These are phyloP conservation scores for Serripes groenlandicus DNA, from an alignment of 2,888 invertebrate genomes.

Conservation along the genomic window DNA sequence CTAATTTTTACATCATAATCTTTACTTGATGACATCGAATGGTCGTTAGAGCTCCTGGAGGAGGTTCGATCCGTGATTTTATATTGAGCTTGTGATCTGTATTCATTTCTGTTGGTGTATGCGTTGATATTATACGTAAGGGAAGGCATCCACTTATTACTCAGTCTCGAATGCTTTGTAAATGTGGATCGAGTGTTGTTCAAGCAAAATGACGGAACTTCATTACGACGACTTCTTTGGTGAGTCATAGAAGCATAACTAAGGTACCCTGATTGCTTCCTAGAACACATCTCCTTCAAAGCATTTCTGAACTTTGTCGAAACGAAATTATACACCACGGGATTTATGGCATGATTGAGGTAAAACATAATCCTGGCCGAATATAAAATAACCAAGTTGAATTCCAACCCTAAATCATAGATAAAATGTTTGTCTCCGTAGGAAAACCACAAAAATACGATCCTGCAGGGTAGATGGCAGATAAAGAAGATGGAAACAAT, in stretches of 20 bases:
- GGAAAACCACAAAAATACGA: conserved; percentile 69
- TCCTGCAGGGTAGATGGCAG: conserved; percentile 72
- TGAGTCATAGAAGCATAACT: background rate
- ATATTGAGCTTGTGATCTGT: background rate
- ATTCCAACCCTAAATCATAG: conserved; percentile 63
- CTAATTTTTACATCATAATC: conserved; percentile 32
- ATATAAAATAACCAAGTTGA: conserved; percentile 65
- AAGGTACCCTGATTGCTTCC: background rate
- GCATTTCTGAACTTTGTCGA: conserved; percentile 57
- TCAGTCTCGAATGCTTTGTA: background rate
- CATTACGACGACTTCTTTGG: background rate
- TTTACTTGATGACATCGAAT: conserved; percentile 15
- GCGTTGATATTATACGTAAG: background rate
- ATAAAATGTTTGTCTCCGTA: conserved; percentile 60
- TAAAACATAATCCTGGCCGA: conserved; percentile 81
- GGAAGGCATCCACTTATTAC: conserved; percentile 2
- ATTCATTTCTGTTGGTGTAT: background rate
- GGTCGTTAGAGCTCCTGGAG: background rate
- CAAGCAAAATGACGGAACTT: background rate
- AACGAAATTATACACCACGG: conserved; percentile 73
- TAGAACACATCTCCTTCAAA: conserved; percentile 12
- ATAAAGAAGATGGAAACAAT: conserved; percentile 72
- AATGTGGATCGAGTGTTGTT: background rate
- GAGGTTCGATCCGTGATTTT: too few relatives aligned
- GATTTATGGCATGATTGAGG: conserved; percentile 73